Evolutionary conservation across 2,113 vertebrate species (phyloP), one percentile per base, ranked within the genome.

Genomic region (Pelobates fuscus): DNA sequence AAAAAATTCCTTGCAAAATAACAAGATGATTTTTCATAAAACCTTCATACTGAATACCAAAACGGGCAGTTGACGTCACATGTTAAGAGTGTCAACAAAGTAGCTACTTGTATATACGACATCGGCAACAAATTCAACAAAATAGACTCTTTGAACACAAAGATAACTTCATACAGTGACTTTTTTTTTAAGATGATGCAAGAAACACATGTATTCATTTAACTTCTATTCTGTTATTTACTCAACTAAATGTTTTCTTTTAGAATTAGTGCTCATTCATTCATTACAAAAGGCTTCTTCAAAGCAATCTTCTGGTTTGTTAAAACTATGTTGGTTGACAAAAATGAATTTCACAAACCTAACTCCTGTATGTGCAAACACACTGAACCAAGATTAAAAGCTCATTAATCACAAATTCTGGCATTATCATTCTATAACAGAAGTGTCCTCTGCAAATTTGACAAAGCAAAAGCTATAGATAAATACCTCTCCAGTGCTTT

Each of bases 381-480:
- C 80, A 80, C n/a, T 61, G 8, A 57, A 41, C 29, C 65, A 65
- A 26, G 17, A 82, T 77, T 77, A 70, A 80, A 80, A 77, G 4
- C 79, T 57, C 20, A 5, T n/a, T 37, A 64, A 46, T 80, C 55
- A 27, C 23, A 60, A 71, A 44, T 12, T 5, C 15, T 60, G 64
- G 2, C 0, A 0, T 20, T 43, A 21, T 4, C n/a, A 21, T 12
- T 32, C 23, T 62, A 73, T 57, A 37, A 2, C 20, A 25, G 1
- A 1, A 25, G 0, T 0, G 5, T 1, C 18, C 0, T 0, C 18
- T 20, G 54, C 18, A 63, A 77, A 80, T 1, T 59, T 32, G 25
- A 23, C 60, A 12, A 11, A 57, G 58, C 6, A 5, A 44, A 49
- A 29, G 41, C 32, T 14, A 26, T 8, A 30, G 74, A 69, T 46